phyloP scores from a whole-genome alignment of 2,113 vertebrate genomes.

The Notechis scutatus region DNA sequence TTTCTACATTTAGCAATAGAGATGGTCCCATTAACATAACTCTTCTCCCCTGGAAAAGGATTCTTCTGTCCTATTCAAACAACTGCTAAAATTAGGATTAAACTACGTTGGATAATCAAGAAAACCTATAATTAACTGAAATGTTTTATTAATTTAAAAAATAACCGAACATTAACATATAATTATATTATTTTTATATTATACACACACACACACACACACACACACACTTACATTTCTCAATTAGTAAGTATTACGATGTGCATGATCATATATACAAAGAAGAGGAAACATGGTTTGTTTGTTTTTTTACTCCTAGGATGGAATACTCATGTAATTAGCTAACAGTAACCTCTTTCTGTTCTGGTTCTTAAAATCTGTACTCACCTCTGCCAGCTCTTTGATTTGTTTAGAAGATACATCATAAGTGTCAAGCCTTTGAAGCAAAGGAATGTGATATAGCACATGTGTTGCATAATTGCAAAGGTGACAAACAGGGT shows the following conservation, averaged over 20 bases:
- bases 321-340: background rate
- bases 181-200: background rate
- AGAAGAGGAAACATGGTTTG: background rate
- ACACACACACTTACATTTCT: background rate
- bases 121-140: background rate
- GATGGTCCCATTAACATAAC: background rate
- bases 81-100: background rate
- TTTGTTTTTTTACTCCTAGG: background rate
- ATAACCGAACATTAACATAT: background rate
- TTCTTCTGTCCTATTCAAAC: background rate
- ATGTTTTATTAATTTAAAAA: background rate
- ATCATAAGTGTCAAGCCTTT: slow-evolving; percentile 78
- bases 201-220: background rate
- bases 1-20: background rate
- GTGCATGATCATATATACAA: background rate
- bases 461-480: slow-evolving; percentile 85
- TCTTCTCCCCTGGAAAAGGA: background rate
- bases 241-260: background rate
- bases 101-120: background rate
- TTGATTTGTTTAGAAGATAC: slow-evolving; percentile 79
- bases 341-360: background rate
- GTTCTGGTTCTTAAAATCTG: background rate
- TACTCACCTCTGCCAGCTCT: slow-evolving; percentile 80
- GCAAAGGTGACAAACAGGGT: slow-evolving; percentile 82
- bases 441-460: slow-evolving; percentile 82